Evolutionary conservation across 2,888 invertebrate genomes (phyloP).

Genomic region (Heliothis peltigera): DNA sequence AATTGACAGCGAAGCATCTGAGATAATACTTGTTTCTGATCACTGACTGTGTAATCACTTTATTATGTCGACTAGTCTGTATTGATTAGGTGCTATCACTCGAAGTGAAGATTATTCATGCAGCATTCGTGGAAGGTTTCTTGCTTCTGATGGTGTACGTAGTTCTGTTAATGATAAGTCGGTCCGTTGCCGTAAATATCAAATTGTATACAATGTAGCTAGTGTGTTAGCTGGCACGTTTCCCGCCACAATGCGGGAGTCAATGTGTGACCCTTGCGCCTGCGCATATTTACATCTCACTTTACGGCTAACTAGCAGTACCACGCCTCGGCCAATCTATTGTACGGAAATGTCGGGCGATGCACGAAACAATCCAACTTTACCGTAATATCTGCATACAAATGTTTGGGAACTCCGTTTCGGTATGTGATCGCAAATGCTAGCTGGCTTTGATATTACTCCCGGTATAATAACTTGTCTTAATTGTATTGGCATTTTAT

Average conservation of each 20-base stretch:
- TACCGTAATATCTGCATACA: conserved; percentile 85
- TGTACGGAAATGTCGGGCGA: conserved; percentile 85
- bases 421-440: conserved; percentile 64
- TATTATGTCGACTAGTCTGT: conserved; percentile 49
- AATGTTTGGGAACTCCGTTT: conserved; percentile 80
- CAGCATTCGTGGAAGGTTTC: conserved; percentile 1
- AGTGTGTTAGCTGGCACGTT: conserved; percentile 34
- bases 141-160: not conserved
- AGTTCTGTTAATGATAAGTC: conserved; percentile 2
- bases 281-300: conserved; percentile 79
- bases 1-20: conserved; percentile 58
- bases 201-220: conserved; percentile 22
- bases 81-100: conserved; percentile 47
- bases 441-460: conserved; percentile 57
- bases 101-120: conserved; percentile 17
- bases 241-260: conserved; percentile 46
- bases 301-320: conserved; percentile 77
- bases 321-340: conserved; percentile 78
- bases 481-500: not conserved
- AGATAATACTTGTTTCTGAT: conserved; percentile 56
- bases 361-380: conserved; percentile 85
- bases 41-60: conserved; percentile 52
- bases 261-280: conserved; percentile 68
- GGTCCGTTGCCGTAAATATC: conserved; percentile 1
- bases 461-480: conserved; percentile 1